Conservation (phyloP, 2,113 vertebrate genomes). For the Aspiorhynchus laticeps region DNA sequence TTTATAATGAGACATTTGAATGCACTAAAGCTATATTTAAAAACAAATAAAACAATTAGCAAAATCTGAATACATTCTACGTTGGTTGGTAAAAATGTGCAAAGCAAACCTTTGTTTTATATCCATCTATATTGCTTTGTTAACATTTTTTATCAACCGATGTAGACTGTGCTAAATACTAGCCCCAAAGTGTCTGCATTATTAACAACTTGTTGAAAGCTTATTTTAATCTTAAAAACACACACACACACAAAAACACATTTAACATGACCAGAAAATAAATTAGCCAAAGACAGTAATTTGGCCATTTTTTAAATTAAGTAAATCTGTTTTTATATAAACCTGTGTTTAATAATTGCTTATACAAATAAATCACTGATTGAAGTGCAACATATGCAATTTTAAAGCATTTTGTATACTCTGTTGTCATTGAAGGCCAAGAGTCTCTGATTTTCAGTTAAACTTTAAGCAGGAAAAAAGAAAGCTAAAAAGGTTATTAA, state of each 20-base stretch:
- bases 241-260: no score
- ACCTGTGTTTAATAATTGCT: neutral
- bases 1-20: neutral
- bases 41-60: neutral
- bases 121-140: no score
- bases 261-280: no score
- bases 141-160: no score
- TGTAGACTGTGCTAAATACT: no score
- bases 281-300: no score
- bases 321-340: neutral
- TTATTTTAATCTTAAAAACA: no score
- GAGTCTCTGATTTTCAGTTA: neutral
- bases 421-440: neutral
- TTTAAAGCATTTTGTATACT: neutral
- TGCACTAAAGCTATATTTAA: neutral
- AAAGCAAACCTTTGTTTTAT: neutral
- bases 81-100: neutral
- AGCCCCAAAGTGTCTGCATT: no score
- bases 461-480: neutral
- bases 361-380: neutral
- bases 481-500: neutral
- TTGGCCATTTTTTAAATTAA: no score
- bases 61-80: neutral
- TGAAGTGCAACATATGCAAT: no score
- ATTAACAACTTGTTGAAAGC: no score